phyloP scores from a whole-genome alignment of 1,140 invertebrate species.

The Trichogramma pretiosum region DNA sequence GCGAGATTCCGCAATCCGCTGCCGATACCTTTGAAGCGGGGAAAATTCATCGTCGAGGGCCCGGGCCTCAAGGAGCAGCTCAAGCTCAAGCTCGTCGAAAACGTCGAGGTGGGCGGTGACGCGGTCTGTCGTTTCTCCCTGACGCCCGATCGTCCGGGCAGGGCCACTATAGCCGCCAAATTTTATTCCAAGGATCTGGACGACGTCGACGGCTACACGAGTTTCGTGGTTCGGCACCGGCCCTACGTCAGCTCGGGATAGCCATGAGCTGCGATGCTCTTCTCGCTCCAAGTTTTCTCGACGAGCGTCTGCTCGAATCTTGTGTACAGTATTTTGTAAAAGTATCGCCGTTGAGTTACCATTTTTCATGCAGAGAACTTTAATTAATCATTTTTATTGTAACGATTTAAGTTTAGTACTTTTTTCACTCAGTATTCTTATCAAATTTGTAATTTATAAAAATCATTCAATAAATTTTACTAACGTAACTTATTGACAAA shows the following conservation, averaged over 20 bases:
- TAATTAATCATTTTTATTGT: background rate
- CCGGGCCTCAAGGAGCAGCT: constrained; percentile 64
- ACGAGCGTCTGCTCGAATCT: no score
- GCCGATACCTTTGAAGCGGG: constrained; percentile 63
- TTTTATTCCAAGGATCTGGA: constrained; percentile 72
- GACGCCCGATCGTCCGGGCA: constrained; percentile 60
- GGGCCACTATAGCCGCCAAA: constrained; percentile 68
- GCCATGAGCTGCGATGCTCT: no score
- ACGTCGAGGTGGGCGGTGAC: constrained; percentile 53
- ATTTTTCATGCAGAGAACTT: no score
- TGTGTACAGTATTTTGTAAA: background rate
- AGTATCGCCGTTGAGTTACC: no score
- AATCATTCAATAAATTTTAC: no score
- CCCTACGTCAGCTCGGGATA: background rate
- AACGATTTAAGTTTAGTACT: no score
- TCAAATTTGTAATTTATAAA: no score
- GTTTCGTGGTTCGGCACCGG: constrained; percentile 43
- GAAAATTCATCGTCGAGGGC: constrained; percentile 70
- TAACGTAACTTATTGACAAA: no score
- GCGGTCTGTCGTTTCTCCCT: constrained; percentile 63
- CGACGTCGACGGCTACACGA: constrained; percentile 73
- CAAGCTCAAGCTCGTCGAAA: constrained; percentile 57
- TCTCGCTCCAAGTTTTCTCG: no score
- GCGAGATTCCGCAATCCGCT: constrained; percentile 76
- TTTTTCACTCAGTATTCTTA: no score